Base-by-base conservation (phyloP, 2,113 vertebrate species). In the Pachyramphus minor region DNA sequence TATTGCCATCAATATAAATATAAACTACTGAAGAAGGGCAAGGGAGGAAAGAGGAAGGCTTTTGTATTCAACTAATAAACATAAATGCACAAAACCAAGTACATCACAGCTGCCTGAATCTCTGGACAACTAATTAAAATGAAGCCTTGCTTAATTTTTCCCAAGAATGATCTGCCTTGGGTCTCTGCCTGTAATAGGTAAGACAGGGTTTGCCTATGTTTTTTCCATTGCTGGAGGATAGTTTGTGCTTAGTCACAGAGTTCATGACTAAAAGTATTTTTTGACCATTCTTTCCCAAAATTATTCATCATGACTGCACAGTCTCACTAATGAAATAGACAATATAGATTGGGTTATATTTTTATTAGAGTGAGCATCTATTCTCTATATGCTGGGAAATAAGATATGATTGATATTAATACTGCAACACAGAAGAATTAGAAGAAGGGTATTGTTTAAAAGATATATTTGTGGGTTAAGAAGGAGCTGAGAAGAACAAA, bases 141-240 rank as follows among this genome's bases (percentile, higher is more conserved):
- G 80, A 94, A 97, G 79, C 80, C 88, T 96, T 97, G 67, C 94
- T 98, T 98, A 93, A 97, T 98, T 98, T 97, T 97, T 98, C 96
- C 97, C 96, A 97, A 91, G 89, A 96, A 97, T 88, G 87, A 98
- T 97, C 97, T 98, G 30, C 47, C 82, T 97, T 98, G 96, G 92
- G 95, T 87, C 96, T 97, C 96, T 97, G 97, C 96, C 98, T 98
- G 64, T 52, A 67, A 85, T 63, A 95, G 82, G 68, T 93, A 94
- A 80, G 60, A 94, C 87, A 97, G 21, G 9, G 4, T 25, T 73
- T 93, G 14, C 9, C 30, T 41, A 35, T 58, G 9, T 47, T 86
- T 94, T 53, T 75, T 97, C 87, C 60, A 84, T 78, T 94, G 42
- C 45, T 91, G 95, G 67, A 91, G 55, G 76, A 86, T 45, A 95